Evolutionary conservation across 2,113 vertebrate genomes (phyloP).

Genomic region (Tyrannus savana): DNA sequence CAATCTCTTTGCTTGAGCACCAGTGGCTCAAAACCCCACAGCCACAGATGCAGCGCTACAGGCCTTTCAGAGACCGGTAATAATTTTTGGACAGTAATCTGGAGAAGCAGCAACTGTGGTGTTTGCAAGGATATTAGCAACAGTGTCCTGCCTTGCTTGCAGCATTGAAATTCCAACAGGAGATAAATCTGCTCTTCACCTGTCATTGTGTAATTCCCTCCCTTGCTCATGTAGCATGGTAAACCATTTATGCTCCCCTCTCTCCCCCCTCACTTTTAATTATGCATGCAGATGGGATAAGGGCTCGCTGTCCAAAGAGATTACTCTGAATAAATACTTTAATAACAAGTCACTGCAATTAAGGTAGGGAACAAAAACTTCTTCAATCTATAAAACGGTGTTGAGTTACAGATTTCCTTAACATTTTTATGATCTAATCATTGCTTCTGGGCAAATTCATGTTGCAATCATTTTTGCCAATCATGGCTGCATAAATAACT

Average conservation of each 20-base stretch:
- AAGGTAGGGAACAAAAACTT: slow-evolving; percentile 66
- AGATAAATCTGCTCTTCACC: slow-evolving; percentile 59
- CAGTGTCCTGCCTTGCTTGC: slow-evolving; percentile 59
- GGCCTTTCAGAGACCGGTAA: slow-evolving; percentile 26
- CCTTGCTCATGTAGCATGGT: slow-evolving; percentile 59
- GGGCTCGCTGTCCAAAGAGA: slow-evolving; percentile 71
- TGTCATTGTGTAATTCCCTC: slow-evolving; percentile 65
- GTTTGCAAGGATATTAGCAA: slow-evolving; percentile 67
- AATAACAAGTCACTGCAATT: slow-evolving; percentile 68
- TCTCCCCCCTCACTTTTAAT: slow-evolving; percentile 64
- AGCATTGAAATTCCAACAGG: slow-evolving; percentile 65
- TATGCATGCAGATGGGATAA: slow-evolving; percentile 68
- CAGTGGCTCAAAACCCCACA: slow-evolving; percentile 4
- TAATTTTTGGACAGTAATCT: slow-evolving; percentile 56
- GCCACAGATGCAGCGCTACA: slow-evolving; percentile 14
- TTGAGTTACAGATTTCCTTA: slow-evolving; percentile 74
- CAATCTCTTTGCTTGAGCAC: neutral
- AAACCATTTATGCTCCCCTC: slow-evolving; percentile 50
- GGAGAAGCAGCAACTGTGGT: slow-evolving; percentile 42
- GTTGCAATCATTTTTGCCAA: slow-evolving; percentile 75
- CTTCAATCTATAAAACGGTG: slow-evolving; percentile 72
- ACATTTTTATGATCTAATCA: slow-evolving; percentile 77
- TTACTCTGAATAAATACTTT: slow-evolving; percentile 73
- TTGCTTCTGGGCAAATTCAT: slow-evolving; percentile 74
- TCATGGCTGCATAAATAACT: slow-evolving; percentile 72